These are phyloP conservation scores for Octodonta nipae DNA, from an alignment of 2,888 invertebrate species.

Conservation along the genomic window DNA sequence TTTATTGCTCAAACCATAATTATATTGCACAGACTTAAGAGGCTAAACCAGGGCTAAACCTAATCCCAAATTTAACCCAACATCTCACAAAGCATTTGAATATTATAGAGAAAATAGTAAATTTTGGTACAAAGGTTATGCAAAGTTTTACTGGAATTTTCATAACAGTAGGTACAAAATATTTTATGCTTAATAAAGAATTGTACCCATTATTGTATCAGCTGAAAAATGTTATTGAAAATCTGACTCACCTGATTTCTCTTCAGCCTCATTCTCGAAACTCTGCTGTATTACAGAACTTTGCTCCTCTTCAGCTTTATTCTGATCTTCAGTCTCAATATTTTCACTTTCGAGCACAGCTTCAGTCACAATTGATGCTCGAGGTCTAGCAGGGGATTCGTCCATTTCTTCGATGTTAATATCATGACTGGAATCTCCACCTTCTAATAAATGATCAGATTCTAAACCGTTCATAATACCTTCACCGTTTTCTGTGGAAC, in stretches of 20 bases:
- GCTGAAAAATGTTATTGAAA: too few species aligned
- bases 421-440: constrained; percentile 39
- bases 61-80: too few species aligned
- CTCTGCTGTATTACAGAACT: constrained; percentile 1
- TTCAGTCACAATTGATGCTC: constrained; percentile 8
- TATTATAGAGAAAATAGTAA: too few species aligned
- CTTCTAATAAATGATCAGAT: constrained; percentile 39
- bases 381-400: constrained; percentile 31
- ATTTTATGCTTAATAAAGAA: too few species aligned
- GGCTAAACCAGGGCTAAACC: too few species aligned
- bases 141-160: too few species aligned
- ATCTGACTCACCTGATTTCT: background rate
- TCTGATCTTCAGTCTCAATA: constrained; percentile 9
- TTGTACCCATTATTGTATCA: too few species aligned
- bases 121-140: too few species aligned
- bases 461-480: constrained; percentile 49
- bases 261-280: constrained; percentile 1
- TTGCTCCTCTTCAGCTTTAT: constrained; percentile 9
- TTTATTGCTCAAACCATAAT: too few species aligned
- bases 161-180: too few species aligned
- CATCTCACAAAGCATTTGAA: too few species aligned
- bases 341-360: constrained; percentile 13
- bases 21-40: too few species aligned
- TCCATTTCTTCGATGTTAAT: constrained; percentile 47
- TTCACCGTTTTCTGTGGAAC: constrained; percentile 56